Conservation (phyloP, 2,797 vertebrate genomes). For the Coreius guichenoti region DNA sequence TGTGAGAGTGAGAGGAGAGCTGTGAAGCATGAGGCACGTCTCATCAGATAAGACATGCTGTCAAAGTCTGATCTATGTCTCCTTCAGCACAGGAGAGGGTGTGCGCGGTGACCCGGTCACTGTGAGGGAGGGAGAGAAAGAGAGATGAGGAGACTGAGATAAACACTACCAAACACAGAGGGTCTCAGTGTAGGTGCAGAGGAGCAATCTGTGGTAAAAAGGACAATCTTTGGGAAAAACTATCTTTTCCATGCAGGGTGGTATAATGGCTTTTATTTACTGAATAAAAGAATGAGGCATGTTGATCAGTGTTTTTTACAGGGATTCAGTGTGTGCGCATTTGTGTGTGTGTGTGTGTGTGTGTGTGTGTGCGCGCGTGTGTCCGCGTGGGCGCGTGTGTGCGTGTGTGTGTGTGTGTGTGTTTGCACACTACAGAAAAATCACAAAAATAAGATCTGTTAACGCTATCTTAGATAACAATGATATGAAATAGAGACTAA, state of each 20-base stretch:
- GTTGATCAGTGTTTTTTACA: neutral
- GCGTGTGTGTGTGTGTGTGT: neutral
- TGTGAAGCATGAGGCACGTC: constrained; percentile 51
- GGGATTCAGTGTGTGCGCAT: neutral
- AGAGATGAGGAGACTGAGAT: constrained; percentile 25
- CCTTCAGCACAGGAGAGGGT: constrained; percentile 52
- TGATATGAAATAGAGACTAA: neutral
- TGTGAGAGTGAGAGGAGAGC: constrained; percentile 12
- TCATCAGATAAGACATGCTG: constrained; percentile 69
- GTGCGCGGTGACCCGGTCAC: constrained; percentile 38
- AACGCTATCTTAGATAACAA: neutral
- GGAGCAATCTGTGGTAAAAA: constrained; percentile 40
- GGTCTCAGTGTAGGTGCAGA: constrained; percentile 28
- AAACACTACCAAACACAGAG: constrained; percentile 8
- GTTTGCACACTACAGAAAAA: neutral
- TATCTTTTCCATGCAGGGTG: constrained; percentile 26
- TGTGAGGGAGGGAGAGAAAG: constrained; percentile 14
- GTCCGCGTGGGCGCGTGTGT: neutral
- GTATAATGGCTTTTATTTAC: constrained; percentile 38
- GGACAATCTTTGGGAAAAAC: constrained; percentile 19
- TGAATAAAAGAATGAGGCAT: constrained; percentile 31
- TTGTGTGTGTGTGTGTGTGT: constrained; percentile 5
- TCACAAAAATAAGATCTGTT: neutral
- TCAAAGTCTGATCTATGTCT: constrained; percentile 62
- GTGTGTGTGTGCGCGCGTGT: neutral